Percentiles rank a stretch among this genome's conserved stretches.
Evolutionary conservation across 37 sponge, comb jelly and placozoan species (phyloP).

Genomic region (Cliona cf. orientalis): DNA sequence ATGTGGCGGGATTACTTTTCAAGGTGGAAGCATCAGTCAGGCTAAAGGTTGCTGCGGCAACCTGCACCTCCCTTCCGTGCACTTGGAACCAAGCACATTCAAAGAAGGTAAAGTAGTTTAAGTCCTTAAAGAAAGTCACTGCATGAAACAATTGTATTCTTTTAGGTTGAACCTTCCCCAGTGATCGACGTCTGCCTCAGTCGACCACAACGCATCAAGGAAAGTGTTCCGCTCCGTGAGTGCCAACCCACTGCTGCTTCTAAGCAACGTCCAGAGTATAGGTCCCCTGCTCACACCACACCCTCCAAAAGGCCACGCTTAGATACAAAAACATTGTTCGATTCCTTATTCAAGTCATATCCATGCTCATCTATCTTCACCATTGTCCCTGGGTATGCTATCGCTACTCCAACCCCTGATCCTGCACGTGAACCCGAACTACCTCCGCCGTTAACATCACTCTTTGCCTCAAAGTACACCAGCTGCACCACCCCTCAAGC

Average conservation of each 20-base stretch:
- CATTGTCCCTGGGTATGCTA: not conserved
- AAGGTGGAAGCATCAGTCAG: slow-evolving; percentile 26
- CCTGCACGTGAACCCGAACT: not conserved
- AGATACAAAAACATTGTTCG: not conserved
- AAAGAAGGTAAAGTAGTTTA: not conserved
- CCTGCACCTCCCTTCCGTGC: slow-evolving; percentile 5
- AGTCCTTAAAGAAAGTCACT: too few species aligned
- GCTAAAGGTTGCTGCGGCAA: not conserved
- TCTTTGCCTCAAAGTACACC: not conserved
- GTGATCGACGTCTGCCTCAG: not conserved
- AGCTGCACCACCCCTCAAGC: not conserved
- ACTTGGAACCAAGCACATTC: not conserved
- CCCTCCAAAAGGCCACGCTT: not conserved
- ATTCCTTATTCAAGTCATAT: not conserved
- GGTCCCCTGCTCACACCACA: too few species aligned
- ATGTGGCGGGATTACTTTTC: slow-evolving; percentile 33
- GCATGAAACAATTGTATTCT: too few species aligned
- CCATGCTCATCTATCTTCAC: not conserved
- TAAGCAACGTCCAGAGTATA: not conserved
- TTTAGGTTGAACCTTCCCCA: too few species aligned
- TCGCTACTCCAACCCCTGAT: not conserved
- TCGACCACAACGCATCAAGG: too few species aligned
- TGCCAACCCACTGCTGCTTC: too few species aligned
- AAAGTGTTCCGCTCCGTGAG: not conserved
- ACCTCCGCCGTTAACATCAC: slow-evolving; percentile 6